Conservation (phyloP, 2,888 invertebrate species). For the Actias luna region DNA sequence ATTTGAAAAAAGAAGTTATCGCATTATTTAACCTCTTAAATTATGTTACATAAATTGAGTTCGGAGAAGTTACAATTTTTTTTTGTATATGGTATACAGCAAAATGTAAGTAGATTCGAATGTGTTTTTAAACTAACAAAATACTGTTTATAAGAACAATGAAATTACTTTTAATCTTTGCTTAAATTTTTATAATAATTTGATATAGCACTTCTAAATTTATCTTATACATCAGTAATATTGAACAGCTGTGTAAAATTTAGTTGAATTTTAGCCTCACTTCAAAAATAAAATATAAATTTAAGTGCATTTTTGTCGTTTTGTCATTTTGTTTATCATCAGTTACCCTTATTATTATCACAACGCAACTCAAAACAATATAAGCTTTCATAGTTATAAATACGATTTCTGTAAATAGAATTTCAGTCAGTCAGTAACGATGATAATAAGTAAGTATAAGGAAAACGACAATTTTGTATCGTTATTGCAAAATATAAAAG, state of each 20-base stretch:
- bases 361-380: not conserved
- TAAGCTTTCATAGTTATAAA: not conserved
- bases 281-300: not conserved
- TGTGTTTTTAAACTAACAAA: too few species aligned
- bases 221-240: not conserved
- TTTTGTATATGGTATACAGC: too few species aligned
- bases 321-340: not conserved
- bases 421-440: not conserved
- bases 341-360: not conserved
- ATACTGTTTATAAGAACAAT: too few species aligned
- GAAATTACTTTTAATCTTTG: not conserved
- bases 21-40: too few species aligned
- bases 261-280: not conserved
- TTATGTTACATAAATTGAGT: too few species aligned
- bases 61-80: too few species aligned
- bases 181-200: not conserved
- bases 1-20: too few species aligned
- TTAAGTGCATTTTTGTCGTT: not conserved
- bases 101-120: too few species aligned
- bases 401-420: not conserved
- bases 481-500: not conserved
- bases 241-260: not conserved
- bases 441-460: not conserved
- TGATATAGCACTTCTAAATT: not conserved
- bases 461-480: not conserved